A percentile compares a stretch with the other conserved stretches of the same genome.
phyloP scores from a whole-genome alignment of 2,888 invertebrate genomes.

The Coleophora deauratella region DNA sequence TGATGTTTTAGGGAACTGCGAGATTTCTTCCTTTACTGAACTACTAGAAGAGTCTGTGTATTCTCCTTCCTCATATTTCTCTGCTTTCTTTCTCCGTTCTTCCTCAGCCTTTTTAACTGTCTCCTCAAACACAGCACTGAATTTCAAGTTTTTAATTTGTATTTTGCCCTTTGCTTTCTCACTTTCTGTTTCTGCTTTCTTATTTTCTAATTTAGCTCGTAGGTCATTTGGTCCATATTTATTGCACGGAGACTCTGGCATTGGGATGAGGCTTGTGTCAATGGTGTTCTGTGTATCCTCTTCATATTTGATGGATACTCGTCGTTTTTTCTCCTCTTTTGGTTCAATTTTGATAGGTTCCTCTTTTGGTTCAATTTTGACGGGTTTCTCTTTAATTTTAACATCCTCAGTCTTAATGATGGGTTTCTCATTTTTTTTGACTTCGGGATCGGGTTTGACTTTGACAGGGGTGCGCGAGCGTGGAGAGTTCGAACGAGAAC shows the following conservation, averaged over 20 bases:
- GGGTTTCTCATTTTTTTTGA: conserved; percentile 13
- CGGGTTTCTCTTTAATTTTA: conserved; percentile 26
- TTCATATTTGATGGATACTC: conserved; percentile 34
- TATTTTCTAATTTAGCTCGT: conserved; percentile 39
- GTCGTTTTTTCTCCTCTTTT: conserved; percentile 21
- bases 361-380: conserved; percentile 26
- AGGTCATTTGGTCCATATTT: conserved; percentile 26
- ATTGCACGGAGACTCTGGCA: conserved; percentile 54
- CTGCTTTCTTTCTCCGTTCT: conserved; percentile 74
- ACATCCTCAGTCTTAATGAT: conserved; percentile 16
- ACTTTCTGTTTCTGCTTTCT: conserved; percentile 38
- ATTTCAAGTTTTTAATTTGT: conserved; percentile 79
- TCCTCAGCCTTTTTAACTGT: conserved; percentile 78
- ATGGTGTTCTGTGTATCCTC: conserved; percentile 18
- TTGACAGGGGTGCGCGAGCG: conserved; percentile 39
- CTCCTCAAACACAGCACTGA: conserved; percentile 78
- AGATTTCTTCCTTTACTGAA: conserved; percentile 46
- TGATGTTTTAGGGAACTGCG: conserved; percentile 61
- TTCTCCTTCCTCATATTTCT: conserved; percentile 78
- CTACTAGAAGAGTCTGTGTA: conserved; percentile 64
- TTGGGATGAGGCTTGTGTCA: conserved; percentile 50
- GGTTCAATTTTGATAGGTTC: conserved; percentile 28
- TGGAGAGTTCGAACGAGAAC: conserved; percentile 27
- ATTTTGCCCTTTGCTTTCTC: conserved; percentile 74
- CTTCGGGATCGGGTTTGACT: conserved; percentile 32